phyloP scores from a whole-genome alignment of 2,797 vertebrate genomes.

The Argyrosomus regius region DNA sequence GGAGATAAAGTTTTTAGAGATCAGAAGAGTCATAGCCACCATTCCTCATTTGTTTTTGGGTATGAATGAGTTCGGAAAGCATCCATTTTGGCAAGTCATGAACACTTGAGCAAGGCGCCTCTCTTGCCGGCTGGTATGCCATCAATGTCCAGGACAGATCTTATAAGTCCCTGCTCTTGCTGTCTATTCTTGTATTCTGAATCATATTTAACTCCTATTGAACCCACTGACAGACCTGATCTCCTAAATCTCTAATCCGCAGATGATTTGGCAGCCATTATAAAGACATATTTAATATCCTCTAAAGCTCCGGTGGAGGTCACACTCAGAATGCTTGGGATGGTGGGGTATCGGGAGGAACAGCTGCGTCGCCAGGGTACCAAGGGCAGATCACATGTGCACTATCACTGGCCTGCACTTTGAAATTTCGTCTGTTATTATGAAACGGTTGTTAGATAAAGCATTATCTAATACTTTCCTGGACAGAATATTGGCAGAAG shows the following conservation, averaged over 20 bases:
- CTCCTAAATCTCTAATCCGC: slow-evolving; percentile 83
- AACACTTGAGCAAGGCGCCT: slow-evolving; percentile 31
- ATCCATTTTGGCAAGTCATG: slow-evolving; percentile 51
- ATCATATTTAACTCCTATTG: slow-evolving; percentile 74
- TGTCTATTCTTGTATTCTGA: slow-evolving; percentile 80
- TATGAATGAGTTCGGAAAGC: slow-evolving; percentile 40
- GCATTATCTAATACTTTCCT: slow-evolving; percentile 53
- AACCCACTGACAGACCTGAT: slow-evolving; percentile 74
- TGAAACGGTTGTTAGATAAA: slow-evolving; percentile 40
- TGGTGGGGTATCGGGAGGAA: slow-evolving; percentile 68
- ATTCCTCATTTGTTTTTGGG: slow-evolving; percentile 16
- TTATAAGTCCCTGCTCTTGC: slow-evolving; percentile 64
- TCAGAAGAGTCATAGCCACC: slow-evolving; percentile 20
- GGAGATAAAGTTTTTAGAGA: slow-evolving; percentile 30
- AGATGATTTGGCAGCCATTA: slow-evolving; percentile 84
- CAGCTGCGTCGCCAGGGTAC: slow-evolving; percentile 76
- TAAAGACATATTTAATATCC: slow-evolving; percentile 84
- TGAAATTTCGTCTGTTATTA: slow-evolving; percentile 51
- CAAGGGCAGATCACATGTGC: slow-evolving; percentile 71
- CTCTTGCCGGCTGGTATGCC: slow-evolving; percentile 52
- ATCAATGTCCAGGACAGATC: slow-evolving; percentile 61
- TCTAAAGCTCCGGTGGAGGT: slow-evolving; percentile 81
- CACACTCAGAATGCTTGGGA: slow-evolving; percentile 78
- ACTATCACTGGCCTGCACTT: slow-evolving; percentile 37
- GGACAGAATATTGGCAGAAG: slow-evolving; percentile 26